phyloP scores from a whole-genome alignment of 2,888 invertebrate genomes.

The Lasioglossum zephyrum region DNA sequence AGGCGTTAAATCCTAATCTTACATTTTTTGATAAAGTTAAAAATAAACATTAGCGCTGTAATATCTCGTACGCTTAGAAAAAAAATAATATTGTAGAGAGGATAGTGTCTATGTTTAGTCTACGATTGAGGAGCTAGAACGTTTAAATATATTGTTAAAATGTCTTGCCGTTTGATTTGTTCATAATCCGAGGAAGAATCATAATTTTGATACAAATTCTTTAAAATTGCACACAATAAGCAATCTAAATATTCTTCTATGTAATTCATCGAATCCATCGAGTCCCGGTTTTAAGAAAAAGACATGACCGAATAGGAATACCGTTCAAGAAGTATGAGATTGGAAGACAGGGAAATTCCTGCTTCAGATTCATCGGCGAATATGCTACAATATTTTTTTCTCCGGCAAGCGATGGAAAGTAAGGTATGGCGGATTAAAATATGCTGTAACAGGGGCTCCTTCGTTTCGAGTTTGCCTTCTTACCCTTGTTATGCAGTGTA shows the following conservation, averaged over 20 bases:
- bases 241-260: no score
- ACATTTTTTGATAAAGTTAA: no score
- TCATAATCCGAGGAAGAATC: no score
- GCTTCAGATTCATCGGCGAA: neutral
- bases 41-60: no score
- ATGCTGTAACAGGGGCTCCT: slow-evolving; percentile 16
- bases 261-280: no score
- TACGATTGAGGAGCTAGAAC: no score
- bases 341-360: neutral
- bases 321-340: neutral
- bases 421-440: slow-evolving; percentile 17
- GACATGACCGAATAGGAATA: neutral
- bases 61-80: no score
- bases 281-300: neutral
- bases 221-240: no score
- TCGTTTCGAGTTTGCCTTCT: neutral
- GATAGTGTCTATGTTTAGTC: no score
- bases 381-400: neutral
- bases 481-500: slow-evolving; percentile 34
- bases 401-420: neutral
- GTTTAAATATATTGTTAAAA: neutral
- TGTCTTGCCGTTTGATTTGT: neutral
- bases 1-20: no score
- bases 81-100: no score
- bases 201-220: no score